These are phyloP conservation scores for Axis porcinus DNA, from an alignment of 2,113 vertebrate species.

Conservation along the genomic window DNA sequence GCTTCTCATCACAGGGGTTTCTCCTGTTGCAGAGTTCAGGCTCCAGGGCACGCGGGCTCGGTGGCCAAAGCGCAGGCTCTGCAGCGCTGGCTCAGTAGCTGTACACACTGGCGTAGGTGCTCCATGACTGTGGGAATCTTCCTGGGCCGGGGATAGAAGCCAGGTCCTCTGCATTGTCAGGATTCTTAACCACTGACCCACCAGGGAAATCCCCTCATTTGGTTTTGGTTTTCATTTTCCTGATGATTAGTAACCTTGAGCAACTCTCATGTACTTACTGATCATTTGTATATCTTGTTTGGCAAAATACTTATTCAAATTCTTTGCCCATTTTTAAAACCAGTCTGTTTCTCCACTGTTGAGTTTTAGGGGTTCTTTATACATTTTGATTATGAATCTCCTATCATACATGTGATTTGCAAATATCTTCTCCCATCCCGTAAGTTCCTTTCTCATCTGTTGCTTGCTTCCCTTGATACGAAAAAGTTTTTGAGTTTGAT, in stretches of 20 bases:
- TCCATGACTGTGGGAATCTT: background rate
- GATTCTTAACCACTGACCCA: background rate
- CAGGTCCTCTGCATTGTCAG: background rate
- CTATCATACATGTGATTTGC: background rate
- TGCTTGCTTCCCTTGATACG: background rate
- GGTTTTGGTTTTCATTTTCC: background rate
- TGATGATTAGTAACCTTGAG: background rate
- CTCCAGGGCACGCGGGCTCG: background rate
- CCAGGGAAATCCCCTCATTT: background rate
- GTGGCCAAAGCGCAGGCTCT: rapidly evolving
- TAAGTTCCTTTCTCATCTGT: background rate
- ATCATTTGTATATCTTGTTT: background rate
- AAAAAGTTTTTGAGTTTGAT: background rate
- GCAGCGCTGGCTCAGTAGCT: rapidly evolving
- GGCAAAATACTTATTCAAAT: background rate
- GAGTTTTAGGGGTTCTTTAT: background rate
- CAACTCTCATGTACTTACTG: background rate
- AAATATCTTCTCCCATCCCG: background rate
- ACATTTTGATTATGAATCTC: background rate
- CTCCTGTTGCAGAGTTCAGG: background rate
- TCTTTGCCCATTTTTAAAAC: background rate
- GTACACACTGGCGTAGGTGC: background rate
- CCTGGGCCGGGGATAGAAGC: background rate
- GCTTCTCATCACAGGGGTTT: background rate
- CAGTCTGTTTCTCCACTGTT: background rate